Base-by-base conservation (phyloP, 2,113 vertebrate species). In the Atlantisia rogersi region DNA sequence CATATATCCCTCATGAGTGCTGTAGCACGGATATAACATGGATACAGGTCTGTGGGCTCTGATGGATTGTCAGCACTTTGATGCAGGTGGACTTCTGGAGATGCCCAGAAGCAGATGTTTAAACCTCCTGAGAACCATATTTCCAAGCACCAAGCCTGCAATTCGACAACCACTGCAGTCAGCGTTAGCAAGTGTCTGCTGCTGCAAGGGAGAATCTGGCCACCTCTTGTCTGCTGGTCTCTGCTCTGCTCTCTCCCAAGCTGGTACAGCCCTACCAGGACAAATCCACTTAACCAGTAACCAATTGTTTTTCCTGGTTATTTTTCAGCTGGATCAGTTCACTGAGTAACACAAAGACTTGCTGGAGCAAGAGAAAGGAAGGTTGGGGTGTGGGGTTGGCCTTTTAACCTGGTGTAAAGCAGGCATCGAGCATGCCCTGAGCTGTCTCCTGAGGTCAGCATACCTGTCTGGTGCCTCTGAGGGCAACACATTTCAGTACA, bases 401-500 rank as follows among this genome's bases (percentile, higher is more conserved):
- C 56, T 63, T 88, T 71, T 39, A 50, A 6, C 10, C 37, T 19
- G 21, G 9, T 5, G 31, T 32, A 44, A 67, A 82, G 21, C 21
- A 24, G 26, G 11, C 35, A 26, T 22, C 5, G 16, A 80, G 29
- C 10, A 5, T 2, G 10, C 19, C 22, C 62, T 50, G 55, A 56
- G 59, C 11, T 67, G 25, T 21, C 21, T 37, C 53, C 3, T 0
- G 15, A 37, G 46, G 35, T 16, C 55, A 25, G 29, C 60, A 7
- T 1, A 3, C 42, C 35, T 9, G 9, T 3, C 22, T 42, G 63
- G 22, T 32, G 58, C 50, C 53, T 18, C 71, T 17, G 65, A 35
- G 73, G 39, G 29, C 10, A 0, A 2, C 21, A 5, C 12, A 5
- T 39, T 21, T 7, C 13, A 9, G 8, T 9, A 5, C 26, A 29